These are phyloP conservation scores for Chymomyza fuscimana DNA, from an alignment of 2,888 invertebrate species.

Conservation along the genomic window DNA sequence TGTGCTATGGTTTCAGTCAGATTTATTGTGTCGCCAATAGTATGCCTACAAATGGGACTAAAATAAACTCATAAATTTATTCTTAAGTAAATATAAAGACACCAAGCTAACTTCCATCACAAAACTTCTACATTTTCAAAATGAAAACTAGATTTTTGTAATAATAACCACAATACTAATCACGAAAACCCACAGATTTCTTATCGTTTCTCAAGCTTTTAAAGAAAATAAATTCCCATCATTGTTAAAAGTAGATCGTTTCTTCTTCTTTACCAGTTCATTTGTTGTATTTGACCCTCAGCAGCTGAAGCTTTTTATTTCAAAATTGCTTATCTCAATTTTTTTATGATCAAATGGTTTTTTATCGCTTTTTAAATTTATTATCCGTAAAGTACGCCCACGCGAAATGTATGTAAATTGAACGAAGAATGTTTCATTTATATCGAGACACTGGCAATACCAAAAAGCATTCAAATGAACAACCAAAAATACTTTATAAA, in stretches of 20 bases:
- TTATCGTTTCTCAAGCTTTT: slow-evolving; percentile 54
- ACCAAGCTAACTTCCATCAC: not conserved
- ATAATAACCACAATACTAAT: too few species aligned
- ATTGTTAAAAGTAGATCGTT: slow-evolving; percentile 39
- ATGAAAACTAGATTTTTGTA: not conserved
- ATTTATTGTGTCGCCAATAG: too few species aligned
- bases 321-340: slow-evolving; percentile 49
- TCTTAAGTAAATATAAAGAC: not conserved
- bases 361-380: slow-evolving; percentile 61
- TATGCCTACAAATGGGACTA: too few species aligned
- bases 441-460: slow-evolving; percentile 27
- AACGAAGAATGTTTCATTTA: slow-evolving; percentile 29
- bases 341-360: slow-evolving; percentile 59
- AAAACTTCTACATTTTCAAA: not conserved
- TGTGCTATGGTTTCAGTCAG: too few species aligned
- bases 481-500: slow-evolving; percentile 44
- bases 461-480: slow-evolving; percentile 22
- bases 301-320: slow-evolving; percentile 35
- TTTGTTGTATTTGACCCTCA: slow-evolving; percentile 30
- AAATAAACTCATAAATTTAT: too few species aligned
- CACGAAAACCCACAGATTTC: slow-evolving; percentile 22
- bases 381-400: slow-evolving; percentile 64
- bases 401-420: slow-evolving; percentile 41
- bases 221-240: slow-evolving; percentile 26
- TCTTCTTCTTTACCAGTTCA: slow-evolving; percentile 13